These are phyloP conservation scores for Carposina sasakii DNA, from an alignment of 1,140 invertebrate species.

Conservation along the genomic window DNA sequence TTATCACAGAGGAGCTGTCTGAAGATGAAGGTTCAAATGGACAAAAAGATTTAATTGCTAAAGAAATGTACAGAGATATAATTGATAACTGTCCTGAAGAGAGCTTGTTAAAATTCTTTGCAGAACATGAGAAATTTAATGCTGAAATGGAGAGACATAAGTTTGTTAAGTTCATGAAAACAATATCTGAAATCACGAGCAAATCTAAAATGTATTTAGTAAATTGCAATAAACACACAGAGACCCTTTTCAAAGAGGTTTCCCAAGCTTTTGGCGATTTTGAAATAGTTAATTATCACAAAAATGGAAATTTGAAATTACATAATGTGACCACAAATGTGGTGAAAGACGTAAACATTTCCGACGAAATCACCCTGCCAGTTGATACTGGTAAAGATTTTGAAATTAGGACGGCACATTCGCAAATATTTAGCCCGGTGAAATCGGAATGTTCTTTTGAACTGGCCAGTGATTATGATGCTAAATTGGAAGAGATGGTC, in stretches of 20 bases:
- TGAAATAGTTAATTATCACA: constrained; percentile 51
- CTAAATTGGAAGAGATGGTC: constrained; percentile 62
- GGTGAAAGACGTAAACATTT: constrained; percentile 44
- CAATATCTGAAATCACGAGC: constrained; percentile 20
- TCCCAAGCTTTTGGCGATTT: constrained; percentile 35
- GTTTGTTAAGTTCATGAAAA: constrained; percentile 43
- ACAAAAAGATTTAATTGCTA: constrained; percentile 20
- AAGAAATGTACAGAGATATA: constrained; percentile 8
- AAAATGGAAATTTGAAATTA: constrained; percentile 50
- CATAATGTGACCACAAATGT: constrained; percentile 36
- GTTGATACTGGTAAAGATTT: constrained; percentile 28
- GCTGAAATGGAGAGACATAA: constrained; percentile 45
- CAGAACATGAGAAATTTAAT: constrained; percentile 46
- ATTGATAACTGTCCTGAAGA: neutral
- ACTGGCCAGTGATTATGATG: constrained; percentile 52
- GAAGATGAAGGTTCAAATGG: constrained; percentile 25
- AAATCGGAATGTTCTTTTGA: constrained; percentile 64
- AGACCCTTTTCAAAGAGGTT: constrained; percentile 46
- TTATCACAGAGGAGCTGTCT: constrained; percentile 43
- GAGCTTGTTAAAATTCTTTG: constrained; percentile 34
- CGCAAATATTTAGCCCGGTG: constrained; percentile 49
- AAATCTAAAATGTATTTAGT: constrained; percentile 47
- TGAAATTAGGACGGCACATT: constrained; percentile 11
- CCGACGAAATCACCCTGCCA: constrained; percentile 45
- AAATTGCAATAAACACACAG: constrained; percentile 59